Evolutionary conservation across 2,888 invertebrate genomes (phyloP), one percentile per base, ranked within the genome.

Genomic region (Alviniconcha strummeri): DNA sequence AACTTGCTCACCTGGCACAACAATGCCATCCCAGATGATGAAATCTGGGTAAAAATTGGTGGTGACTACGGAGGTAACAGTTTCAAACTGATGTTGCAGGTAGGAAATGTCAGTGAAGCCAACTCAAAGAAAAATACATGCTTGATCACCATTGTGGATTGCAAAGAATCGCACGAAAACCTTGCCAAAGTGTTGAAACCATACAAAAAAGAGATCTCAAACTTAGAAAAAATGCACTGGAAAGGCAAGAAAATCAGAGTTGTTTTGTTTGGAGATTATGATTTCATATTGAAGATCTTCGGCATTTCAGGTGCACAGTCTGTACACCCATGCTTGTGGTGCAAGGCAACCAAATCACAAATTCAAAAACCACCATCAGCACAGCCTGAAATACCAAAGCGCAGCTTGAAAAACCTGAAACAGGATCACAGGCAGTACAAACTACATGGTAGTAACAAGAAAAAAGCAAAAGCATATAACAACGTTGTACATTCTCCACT

Each of bases 31-130:
- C 74, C 81, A 13, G 67, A 71, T n/a, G 1, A 69, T n/a, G 72
- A 81, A 54, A 74, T 81, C 1, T 81, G 81, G 81, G 74, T 81
- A 11, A 81, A 81, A 56, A n/a, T 81, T 55, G 81, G 81, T 15
- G 81, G 72, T 4, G 72, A 81, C 67, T 55, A 72, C 74, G 81
- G 81, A 13, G 72, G 72, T 8, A 52, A 71, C 5, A 56, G 71
- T 57, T 72, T 81, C 8, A 81, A 81, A 56, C 67, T 81, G 11
- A 57, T 36, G 6, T 17, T 54, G 72, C 81, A 81, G 4, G 19
- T 55, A 55, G 19, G 55, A 17, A 81, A 81, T 7, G 9, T 72
- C 4, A 5, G 56, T 4, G 74, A 6, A 9, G 74, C 72, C 72
- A 72, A 81, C 55, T 72, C 81, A 17, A 81, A 36, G 17, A 8